Evolutionary conservation across 2,888 invertebrate species (phyloP).

Genomic region (Eucera pruinosa): DNA sequence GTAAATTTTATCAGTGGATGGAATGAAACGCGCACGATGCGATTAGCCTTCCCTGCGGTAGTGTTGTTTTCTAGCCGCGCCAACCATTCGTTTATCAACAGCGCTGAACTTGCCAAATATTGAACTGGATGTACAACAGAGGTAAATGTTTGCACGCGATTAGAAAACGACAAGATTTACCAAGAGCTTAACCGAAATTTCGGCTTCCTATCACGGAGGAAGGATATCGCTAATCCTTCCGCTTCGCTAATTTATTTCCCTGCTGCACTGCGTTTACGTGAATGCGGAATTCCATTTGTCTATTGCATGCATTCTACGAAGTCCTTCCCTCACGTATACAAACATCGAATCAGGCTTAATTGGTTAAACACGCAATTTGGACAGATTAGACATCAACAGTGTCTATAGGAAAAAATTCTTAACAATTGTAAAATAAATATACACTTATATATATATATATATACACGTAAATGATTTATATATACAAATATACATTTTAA

Average conservation of each 20-base stretch:
- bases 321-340: no score
- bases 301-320: not conserved
- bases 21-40: no score
- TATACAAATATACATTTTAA: no score
- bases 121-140: not conserved
- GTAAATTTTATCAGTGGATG: not conserved
- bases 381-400: no score
- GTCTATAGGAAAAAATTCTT: no score
- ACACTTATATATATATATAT: no score
- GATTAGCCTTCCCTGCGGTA: not conserved
- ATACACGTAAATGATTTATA: no score
- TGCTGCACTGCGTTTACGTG: not conserved
- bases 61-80: not conserved
- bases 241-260: not conserved
- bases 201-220: not conserved
- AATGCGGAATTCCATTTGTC: constrained; percentile 11
- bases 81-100: not conserved
- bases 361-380: no score
- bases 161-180: not conserved
- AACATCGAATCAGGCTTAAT: no score
- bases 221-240: not conserved
- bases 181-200: no score
- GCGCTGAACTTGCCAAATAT: not conserved
- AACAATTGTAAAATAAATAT: no score
- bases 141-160: not conserved